Base-by-base conservation (phyloP, 2,797 vertebrate species). In the Natrix natrix region DNA sequence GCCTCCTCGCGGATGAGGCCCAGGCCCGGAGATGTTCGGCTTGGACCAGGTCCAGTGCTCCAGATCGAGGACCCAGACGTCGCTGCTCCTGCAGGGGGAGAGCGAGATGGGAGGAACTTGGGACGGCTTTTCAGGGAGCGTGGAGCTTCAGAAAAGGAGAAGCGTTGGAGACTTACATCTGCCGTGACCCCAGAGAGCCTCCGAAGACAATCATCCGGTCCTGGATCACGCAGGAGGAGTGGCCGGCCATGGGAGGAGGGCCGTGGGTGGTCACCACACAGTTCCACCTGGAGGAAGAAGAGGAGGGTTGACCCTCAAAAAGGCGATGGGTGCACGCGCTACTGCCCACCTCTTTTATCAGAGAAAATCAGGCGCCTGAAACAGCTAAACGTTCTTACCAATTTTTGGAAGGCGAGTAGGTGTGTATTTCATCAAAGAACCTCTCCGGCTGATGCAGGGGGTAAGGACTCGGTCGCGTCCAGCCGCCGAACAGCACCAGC, bases 11-110 rank as follows among this genome's bases (percentile, higher is more conserved):
- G 99, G 99, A 96, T 99, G 99, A 87, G 99, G 99, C 88, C 97
- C 98, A 14, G 98, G 98, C 37, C 99, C 98, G 0, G 98, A 98
- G 96, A 99, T 98, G 94, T 96, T 96, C 1, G 99, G 99, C 96
- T 99, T 99, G 91, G 99, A 99, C 99, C 99, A 99, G 56, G 98
- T 98, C 99, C 99, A 99, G 97, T 99, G 99, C 96, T 99, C 99
- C 14, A 99, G 98, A 97, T 99, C 99, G 95, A 99, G 97, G 96
- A 99, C 98, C 99, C 99, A 99, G 94, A 99, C 98, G 3, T 99
- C 99, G 8, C 99, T 99, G 97, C 99, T 99, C 99, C 99, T 99
- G 96, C 93, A n/a, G 83, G 92, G 66, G 94, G 89, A 0, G n/a
- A 90, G 43, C 0, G 1, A 69, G 55, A 11, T 8, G 22, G 17